Conservation (phyloP, 2,888 invertebrate species). For the Sympetrum striolatum region DNA sequence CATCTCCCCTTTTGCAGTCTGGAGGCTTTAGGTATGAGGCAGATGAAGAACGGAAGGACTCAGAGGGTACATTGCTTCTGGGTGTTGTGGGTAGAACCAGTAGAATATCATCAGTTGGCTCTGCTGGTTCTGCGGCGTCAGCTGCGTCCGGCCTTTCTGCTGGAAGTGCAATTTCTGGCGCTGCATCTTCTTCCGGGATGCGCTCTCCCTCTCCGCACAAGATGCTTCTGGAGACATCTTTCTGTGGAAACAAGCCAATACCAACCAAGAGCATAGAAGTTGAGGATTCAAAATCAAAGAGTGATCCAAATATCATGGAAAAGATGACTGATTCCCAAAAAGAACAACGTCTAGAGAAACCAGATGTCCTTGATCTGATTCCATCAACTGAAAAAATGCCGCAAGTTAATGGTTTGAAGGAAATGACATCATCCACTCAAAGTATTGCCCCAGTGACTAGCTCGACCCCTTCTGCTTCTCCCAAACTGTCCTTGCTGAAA, state of each 20-base stretch:
- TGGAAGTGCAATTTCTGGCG: conserved; percentile 42
- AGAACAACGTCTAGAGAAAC: not conserved
- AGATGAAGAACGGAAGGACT: conserved; percentile 55
- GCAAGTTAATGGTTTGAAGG: not conserved
- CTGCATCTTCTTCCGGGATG: conserved; percentile 47
- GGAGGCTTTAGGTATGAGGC: conserved; percentile 62
- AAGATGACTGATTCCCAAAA: conserved; percentile 6
- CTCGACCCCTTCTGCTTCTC: conserved; percentile 47
- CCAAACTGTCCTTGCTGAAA: conserved; percentile 49
- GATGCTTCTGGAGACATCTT: conserved; percentile 88
- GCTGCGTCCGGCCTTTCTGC: conserved; percentile 57
- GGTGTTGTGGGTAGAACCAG: conserved; percentile 72
- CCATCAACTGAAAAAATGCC: not conserved
- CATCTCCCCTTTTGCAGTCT: conserved; percentile 51
- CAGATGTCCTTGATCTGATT: not conserved
- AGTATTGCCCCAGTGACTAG: not conserved
- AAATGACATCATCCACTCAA: conserved; percentile 15
- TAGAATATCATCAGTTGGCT: conserved; percentile 79
- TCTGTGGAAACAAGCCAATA: conserved; percentile 82
- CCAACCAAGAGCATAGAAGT: conserved; percentile 55
- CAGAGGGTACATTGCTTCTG: conserved; percentile 68
- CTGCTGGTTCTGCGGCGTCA: conserved; percentile 54
- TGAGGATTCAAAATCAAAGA: conserved; percentile 49
- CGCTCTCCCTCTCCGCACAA: conserved; percentile 82
- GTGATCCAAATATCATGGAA: conserved; percentile 46